These are phyloP conservation scores for Cirrhinus mrigala DNA, from an alignment of 2,797 vertebrate genomes.

Conservation along the genomic window DNA sequence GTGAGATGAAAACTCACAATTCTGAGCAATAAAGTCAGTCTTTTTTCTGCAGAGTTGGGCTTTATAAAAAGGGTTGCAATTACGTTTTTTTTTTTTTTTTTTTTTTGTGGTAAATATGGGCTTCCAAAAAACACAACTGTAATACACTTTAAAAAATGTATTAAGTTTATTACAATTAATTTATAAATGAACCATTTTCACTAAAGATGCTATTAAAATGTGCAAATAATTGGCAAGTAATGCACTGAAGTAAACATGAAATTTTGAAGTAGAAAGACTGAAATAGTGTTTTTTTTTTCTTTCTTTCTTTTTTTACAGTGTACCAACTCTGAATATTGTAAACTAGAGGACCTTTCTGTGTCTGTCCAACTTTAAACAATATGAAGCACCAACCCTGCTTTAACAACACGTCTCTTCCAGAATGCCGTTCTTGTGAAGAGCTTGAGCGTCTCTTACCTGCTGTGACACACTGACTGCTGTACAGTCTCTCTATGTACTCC, in stretches of 20 bases:
- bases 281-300: background rate
- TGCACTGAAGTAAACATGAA: background rate
- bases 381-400: background rate
- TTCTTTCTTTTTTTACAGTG: background rate
- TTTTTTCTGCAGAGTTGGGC: background rate
- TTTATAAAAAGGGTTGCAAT: background rate
- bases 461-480: constrained; percentile 27
- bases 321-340: background rate
- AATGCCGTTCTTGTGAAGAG: constrained; percentile 23
- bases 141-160: background rate
- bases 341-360: background rate
- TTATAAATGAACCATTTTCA: background rate
- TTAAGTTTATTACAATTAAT: background rate
- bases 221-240: background rate
- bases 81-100: too few relatives aligned
- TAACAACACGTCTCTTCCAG: constrained; percentile 1
- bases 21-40: too few relatives aligned
- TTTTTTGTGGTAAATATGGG: background rate
- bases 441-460: background rate
- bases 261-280: background rate
- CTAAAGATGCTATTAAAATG: background rate
- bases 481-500: constrained; percentile 70
- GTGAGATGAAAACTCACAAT: too few relatives aligned
- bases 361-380: background rate
- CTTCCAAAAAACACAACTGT: background rate